Percentiles rank a stretch among this genome's conserved stretches.
Evolutionary conservation across 2,797 vertebrate genomes (phyloP).

Genomic region (Parauchenoglanis ngamensis): DNA sequence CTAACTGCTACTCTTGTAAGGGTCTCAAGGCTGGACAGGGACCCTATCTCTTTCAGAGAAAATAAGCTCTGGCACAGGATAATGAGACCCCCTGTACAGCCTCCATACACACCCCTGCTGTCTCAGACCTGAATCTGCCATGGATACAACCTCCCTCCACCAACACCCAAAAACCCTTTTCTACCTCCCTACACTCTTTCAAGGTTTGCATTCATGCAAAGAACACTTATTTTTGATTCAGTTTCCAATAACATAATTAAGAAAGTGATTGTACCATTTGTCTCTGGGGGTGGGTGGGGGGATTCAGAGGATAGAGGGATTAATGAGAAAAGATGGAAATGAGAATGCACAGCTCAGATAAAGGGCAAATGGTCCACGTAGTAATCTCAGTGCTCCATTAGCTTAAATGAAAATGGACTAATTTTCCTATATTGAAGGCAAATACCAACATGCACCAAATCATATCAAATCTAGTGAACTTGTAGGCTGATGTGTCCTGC

Average conservation of each 20-base stretch:
- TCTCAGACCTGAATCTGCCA: slow-evolving; percentile 60
- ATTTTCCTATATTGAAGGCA: background rate
- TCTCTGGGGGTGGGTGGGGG: slow-evolving; percentile 50
- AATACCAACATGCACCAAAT: background rate
- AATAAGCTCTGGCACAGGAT: slow-evolving; percentile 66
- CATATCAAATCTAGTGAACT: background rate
- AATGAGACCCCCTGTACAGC: slow-evolving; percentile 69
- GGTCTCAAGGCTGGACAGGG: slow-evolving; percentile 58
- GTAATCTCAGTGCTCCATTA: slow-evolving; percentile 15
- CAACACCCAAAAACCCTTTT: background rate
- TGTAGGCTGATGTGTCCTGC: background rate
- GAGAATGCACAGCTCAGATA: slow-evolving; percentile 13
- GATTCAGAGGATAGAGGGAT: background rate
- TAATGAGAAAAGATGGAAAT: slow-evolving; percentile 62
- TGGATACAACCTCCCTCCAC: slow-evolving; percentile 49
- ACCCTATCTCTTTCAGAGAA: slow-evolving; percentile 45
- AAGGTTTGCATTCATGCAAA: slow-evolving; percentile 52
- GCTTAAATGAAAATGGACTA: slow-evolving; percentile 1
- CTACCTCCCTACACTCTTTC: slow-evolving; percentile 47
- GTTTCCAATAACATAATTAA: slow-evolving; percentile 56
- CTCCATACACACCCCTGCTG: slow-evolving; percentile 57
- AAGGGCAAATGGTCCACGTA: background rate
- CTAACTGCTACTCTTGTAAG: slow-evolving; percentile 62
- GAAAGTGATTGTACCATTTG: slow-evolving; percentile 65
- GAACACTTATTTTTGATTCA: slow-evolving; percentile 64